A percentile compares a stretch with the other conserved stretches of the same genome.
Conservation (phyloP, 1,140 invertebrate species). For the Drosophila varians region DNA sequence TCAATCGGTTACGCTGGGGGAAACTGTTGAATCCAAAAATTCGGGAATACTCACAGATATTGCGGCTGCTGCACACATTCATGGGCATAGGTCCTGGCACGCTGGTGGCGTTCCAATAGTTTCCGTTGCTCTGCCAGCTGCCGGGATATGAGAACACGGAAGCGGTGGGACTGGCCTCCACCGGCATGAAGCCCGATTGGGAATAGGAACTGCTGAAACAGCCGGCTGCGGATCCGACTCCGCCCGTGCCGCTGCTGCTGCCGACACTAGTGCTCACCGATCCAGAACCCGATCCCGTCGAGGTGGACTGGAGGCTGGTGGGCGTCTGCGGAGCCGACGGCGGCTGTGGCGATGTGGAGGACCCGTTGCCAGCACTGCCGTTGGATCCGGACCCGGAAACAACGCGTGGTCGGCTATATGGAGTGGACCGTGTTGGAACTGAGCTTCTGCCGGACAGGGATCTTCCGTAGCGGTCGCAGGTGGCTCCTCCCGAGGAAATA, state of each 20-base stretch:
- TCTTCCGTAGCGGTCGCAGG: conserved; percentile 74
- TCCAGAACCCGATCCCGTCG: conserved; percentile 39
- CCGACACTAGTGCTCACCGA: conserved; percentile 47
- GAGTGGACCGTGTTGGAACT: conserved; percentile 52
- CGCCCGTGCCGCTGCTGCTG: conserved; percentile 40
- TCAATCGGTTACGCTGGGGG: background rate
- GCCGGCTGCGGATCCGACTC: conserved; percentile 24
- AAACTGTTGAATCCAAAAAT: background rate
- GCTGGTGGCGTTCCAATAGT: conserved; percentile 74
- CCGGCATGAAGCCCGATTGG: conserved; percentile 74
- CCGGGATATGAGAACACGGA: conserved; percentile 77
- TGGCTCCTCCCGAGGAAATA: conserved; percentile 1
- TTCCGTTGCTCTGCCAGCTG: conserved; percentile 75
- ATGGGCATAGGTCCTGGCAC: conserved; percentile 75
- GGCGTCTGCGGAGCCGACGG: conserved; percentile 77
- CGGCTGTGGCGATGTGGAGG: conserved; percentile 71
- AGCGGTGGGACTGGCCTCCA: conserved; percentile 73
- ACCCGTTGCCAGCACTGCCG: conserved; percentile 69
- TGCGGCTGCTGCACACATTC: conserved; percentile 67
- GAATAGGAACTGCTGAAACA: conserved; percentile 76
- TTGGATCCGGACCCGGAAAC: conserved; percentile 70
- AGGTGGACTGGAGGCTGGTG: conserved; percentile 66
- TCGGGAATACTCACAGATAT: conserved; percentile 56
- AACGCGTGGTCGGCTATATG: conserved; percentile 70
- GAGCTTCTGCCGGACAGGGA: conserved; percentile 48